Evolutionary conservation across 2,888 invertebrate genomes (phyloP), one percentile per base, ranked within the genome.

Genomic region (Lathronympha strigana): DNA sequence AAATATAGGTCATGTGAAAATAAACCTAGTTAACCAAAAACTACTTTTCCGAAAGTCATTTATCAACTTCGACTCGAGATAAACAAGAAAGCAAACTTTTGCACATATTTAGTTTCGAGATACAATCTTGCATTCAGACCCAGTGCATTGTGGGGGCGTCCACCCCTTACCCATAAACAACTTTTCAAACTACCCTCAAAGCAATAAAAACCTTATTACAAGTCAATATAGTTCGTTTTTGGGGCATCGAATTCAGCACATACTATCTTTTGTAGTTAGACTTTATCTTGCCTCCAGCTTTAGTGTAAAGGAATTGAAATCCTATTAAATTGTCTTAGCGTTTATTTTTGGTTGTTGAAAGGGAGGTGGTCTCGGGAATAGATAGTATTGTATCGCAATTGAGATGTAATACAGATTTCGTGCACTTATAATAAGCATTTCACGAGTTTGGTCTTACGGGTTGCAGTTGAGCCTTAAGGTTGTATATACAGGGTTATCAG

Each of bases 311-410:
- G 19, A 78, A 72, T 76, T 75, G 74, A 23, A 61, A 70, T 71
- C 71, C 58, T 76, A 71, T 13, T 0, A 0, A 1, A 2, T 43
- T 51, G 3, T 0, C 0, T 8, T 78, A 78, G 57, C 68, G 79
- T 77, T 71, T 54, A 33, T 73, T 77, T 79, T 80, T 28, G 64
- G 25, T 53, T 74, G 70, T 19, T 17, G 4, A 33, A 38, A 54
- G 66, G 69, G 63, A 62, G 60, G 67, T 71, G 74, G 73, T 69
- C 71, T 69, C 75, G 76, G 77, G 71, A 74, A 70, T 69, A 74
- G 86, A 87, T 87, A 83, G 79, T 80, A 88, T 86, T 89, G 88
- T 88, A 80, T 84, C 76, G 75, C 79, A 83, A 88, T 89, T 86
- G 84, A 88, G 88, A 88, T 88, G 86, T 86, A 84, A 78, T 69